Evolutionary conservation across 2,113 vertebrate genomes (phyloP).

Genomic region (Pardalotus punctatus): DNA sequence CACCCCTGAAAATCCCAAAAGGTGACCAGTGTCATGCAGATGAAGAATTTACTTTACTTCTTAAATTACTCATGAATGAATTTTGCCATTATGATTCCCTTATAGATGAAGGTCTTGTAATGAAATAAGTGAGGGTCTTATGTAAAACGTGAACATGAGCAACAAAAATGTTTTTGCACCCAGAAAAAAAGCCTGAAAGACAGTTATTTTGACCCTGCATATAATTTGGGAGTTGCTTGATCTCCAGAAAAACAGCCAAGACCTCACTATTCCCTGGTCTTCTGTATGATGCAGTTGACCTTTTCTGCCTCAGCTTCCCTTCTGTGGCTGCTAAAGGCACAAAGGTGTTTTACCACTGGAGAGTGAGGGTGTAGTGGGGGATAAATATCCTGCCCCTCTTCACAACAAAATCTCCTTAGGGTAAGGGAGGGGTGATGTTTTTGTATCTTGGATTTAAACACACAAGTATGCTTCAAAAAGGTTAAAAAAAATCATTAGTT

Average conservation of each 20-base stretch:
- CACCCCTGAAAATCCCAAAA: neutral
- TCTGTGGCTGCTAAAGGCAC: neutral
- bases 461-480: fast-evolving
- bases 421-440: neutral
- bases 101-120: neutral
- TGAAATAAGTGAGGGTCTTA: neutral
- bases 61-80: neutral
- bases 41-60: neutral
- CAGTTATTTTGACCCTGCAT: neutral
- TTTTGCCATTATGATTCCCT: neutral
- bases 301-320: neutral
- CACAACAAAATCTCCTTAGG: neutral
- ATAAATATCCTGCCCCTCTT: neutral
- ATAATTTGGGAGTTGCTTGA: neutral
- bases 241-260: neutral
- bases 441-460: neutral
- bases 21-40: neutral
- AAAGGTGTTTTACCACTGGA: fast-evolving
- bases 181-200: neutral
- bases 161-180: neutral
- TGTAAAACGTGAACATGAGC: neutral
- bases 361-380: neutral
- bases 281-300: neutral
- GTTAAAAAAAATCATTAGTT: neutral
- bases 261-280: too few relatives aligned